Base-by-base conservation (phyloP, 2,797 vertebrate genomes). In the Phoeniculus purpureus region DNA sequence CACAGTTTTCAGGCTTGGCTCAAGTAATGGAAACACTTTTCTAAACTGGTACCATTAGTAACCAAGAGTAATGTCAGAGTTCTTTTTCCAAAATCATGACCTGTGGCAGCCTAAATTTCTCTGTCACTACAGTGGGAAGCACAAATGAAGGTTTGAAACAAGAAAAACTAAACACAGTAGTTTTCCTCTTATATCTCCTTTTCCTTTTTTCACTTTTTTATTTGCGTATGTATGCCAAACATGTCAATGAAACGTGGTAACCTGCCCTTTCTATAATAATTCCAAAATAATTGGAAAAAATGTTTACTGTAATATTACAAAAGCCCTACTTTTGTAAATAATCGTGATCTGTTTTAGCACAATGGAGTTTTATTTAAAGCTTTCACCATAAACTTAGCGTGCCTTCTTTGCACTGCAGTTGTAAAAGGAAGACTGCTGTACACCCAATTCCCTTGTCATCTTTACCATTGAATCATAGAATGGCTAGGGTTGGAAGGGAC, bases 61-160 rank as follows among this genome's bases (percentile, higher is more conserved):
- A 88, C 60, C 19, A 78, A 93, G 67, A 83, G 50, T 79, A 67
- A 78, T 64, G 51, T 51, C 70, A 68, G n/a, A 78, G 56, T 66
- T 19, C 12, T 92, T 89, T 88, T 91, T 77, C 62, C 55, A 66
- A 83, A 90, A 77, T 85, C 65, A 58, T 86, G 81, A 66, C 83
- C 82, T 20, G n/a, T n/a, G n/a, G n/a, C n/a, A n/a, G n/a, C n/a
- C n/a, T n/a, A n/a, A n/a, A n/a, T n/a, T n/a, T n/a, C n/a, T n/a
- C n/a, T n/a, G n/a, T n/a, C n/a, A n/a, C n/a, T n/a, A n/a, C 40
- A 40, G 40, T 15, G 40, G 29, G 58, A 70, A 48, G n/a, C 67
- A 71, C 20, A 77, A 86, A 81, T 7, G 59, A 65, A 77, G n/a
- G 48, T 59, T 43, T 85, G 70, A 91, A 96, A 78, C 7, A 75